These are phyloP conservation scores for Drosophila rhopaloa DNA, from an alignment of 1,140 invertebrate species.

Conservation along the genomic window DNA sequence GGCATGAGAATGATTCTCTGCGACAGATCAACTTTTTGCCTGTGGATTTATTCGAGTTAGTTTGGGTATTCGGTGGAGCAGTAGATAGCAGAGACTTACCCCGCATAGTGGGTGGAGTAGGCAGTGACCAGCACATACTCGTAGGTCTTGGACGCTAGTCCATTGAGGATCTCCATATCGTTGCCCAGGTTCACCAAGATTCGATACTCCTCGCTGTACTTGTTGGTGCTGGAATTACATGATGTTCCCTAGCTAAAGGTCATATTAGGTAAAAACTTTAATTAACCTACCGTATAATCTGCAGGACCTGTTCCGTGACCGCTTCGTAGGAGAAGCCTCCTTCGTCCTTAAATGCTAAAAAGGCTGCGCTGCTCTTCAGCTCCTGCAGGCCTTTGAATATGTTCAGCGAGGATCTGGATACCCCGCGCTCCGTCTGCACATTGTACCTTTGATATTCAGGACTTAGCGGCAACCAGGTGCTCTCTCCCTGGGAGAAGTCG, in stretches of 20 bases:
- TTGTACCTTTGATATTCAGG: conserved; percentile 86
- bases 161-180: conserved; percentile 44
- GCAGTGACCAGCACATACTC: conserved; percentile 67
- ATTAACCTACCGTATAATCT: conserved; percentile 65
- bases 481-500: conserved; percentile 87
- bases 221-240: conserved; percentile 43
- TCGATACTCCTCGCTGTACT: conserved; percentile 67
- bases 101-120: conserved; percentile 56
- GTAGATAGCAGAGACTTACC: conserved; percentile 36
- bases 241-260: no score
- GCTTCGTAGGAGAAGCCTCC: conserved; percentile 74
- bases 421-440: conserved; percentile 84
- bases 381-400: conserved; percentile 72
- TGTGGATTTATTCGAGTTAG: conserved; percentile 2
- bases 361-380: conserved; percentile 68
- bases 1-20: conserved; percentile 64
- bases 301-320: conserved; percentile 67
- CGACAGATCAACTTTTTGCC: conserved; percentile 58
- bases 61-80: not conserved
- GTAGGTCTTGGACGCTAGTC: conserved; percentile 51
- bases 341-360: conserved; percentile 59
- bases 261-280: rapidly evolving
- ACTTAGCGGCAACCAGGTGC: conserved; percentile 89
- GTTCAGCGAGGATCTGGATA: conserved; percentile 69
- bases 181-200: conserved; percentile 76